Base-by-base conservation (phyloP, 2,797 vertebrate genomes). In the Oryzias dopingdopingensis region DNA sequence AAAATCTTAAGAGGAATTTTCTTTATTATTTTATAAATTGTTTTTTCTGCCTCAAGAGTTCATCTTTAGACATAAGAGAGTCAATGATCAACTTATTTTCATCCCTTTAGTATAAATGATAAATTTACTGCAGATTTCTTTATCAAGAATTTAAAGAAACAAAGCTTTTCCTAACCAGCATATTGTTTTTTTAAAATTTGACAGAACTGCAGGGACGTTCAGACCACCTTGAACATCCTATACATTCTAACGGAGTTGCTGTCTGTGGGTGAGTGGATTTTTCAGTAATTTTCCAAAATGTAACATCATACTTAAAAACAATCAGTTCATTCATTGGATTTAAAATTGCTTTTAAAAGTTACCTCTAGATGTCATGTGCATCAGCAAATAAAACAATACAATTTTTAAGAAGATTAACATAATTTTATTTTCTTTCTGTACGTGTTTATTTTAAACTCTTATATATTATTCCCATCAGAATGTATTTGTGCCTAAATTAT, bases 221-320 rank as follows among this genome's bases (percentile, higher is more conserved):
- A 94, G 75, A 96, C 95, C 60, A 91, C 85, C 71, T 68, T 98
- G 79, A 98, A 98, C 90, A 93, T 98, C 80, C 84, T 98, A 69
- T 94, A 85, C 81, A 96, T 98, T 85, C 92, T 99, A 67, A 94
- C 91, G 80, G 96, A 99, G 77, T 83, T 99, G 79, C 89, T 98
- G 59, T 95, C 94, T 55, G 88, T 89, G 60, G 95, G 96, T 98
- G 85, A 94, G 96, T 88, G 42, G 1, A 58, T 13, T 49, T 59
- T 40, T 23, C 2, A 8, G 13, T 49, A 16, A 12, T 14, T 44
- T 43, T 52, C n/a, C 7, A 20, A 44, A 14, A 14, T 22, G 18
- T 45, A 70, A 57, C 20, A 67, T 29, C 29, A 41, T 68, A 42
- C 12, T 10, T 62, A 22, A 60, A 62, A 8, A 29, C 4, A 37